A percentile compares a stretch with the other conserved stretches of the same genome.
Conservation (phyloP, 2,113 vertebrate species). For the Mormyrus lacerda region DNA sequence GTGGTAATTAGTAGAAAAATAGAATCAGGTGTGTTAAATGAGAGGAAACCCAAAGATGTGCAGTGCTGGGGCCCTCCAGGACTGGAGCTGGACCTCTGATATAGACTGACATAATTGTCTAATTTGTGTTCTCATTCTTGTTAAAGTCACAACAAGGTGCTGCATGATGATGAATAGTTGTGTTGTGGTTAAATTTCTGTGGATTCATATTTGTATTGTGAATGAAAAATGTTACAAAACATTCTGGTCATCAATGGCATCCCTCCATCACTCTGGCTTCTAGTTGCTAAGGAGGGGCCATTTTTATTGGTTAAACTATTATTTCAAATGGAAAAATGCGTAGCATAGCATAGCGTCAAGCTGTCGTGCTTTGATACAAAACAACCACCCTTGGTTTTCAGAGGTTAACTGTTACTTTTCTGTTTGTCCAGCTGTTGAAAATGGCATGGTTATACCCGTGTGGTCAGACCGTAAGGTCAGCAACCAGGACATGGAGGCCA, state of each 20-base stretch:
- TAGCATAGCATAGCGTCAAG: background rate
- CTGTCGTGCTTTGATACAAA: background rate
- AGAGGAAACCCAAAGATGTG: background rate
- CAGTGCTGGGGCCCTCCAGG: too few species aligned
- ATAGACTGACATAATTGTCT: background rate
- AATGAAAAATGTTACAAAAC: background rate
- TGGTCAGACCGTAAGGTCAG: conserved; percentile 22
- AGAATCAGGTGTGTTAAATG: background rate
- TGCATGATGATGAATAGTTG: background rate
- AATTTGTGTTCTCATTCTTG: background rate
- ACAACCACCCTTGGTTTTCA: background rate
- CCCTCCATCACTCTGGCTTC: background rate
- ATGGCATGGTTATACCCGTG: conserved; percentile 2
- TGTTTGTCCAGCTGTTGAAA: conserved; percentile 8
- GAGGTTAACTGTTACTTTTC: background rate
- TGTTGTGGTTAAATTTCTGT: background rate
- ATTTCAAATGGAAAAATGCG: background rate
- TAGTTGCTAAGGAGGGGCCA: background rate
- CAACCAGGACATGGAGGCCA: conserved; percentile 21
- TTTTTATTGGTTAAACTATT: background rate
- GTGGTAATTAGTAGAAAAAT: background rate
- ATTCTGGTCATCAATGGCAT: background rate
- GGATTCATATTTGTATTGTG: background rate
- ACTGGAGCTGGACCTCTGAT: background rate
- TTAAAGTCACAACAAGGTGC: background rate